Percentiles rank a stretch among this genome's conserved stretches.
These are phyloP conservation scores for Cheilosia variabilis DNA, from an alignment of 2,888 invertebrate genomes.

Conservation along the genomic window DNA sequence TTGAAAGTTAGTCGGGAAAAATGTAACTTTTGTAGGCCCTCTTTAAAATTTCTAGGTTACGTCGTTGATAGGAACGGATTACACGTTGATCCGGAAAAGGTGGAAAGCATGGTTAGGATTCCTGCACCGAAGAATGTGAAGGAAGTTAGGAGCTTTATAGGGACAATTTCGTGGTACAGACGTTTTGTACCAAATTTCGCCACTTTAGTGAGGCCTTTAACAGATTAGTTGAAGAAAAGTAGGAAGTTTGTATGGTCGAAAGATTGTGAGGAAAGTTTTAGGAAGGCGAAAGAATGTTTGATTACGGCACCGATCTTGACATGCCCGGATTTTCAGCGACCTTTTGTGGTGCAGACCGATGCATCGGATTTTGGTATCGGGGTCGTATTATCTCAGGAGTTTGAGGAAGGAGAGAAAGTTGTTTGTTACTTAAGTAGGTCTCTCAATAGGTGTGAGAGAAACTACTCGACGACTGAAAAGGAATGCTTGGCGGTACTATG, in stretches of 20 bases:
- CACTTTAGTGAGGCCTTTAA: background rate
- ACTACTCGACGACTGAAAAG: no score
- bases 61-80: background rate
- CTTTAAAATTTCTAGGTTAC: background rate
- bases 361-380: no score
- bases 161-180: background rate
- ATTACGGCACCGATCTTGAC: no score
- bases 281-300: no score
- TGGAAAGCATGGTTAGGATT: background rate
- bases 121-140: background rate
- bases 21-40: background rate
- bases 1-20: background rate
- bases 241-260: background rate
- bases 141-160: background rate
- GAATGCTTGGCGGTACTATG: no score
- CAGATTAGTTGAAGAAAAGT: background rate
- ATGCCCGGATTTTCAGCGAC: no score
- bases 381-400: no score
- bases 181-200: background rate
- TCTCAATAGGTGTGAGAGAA: no score
- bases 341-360: no score
- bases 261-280: background rate
- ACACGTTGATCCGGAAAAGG: background rate
- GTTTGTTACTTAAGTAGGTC: no score
- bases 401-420: no score